Base-by-base conservation (phyloP, 2,113 vertebrate genomes). In the Cryptomyrus ogoouensis region DNA sequence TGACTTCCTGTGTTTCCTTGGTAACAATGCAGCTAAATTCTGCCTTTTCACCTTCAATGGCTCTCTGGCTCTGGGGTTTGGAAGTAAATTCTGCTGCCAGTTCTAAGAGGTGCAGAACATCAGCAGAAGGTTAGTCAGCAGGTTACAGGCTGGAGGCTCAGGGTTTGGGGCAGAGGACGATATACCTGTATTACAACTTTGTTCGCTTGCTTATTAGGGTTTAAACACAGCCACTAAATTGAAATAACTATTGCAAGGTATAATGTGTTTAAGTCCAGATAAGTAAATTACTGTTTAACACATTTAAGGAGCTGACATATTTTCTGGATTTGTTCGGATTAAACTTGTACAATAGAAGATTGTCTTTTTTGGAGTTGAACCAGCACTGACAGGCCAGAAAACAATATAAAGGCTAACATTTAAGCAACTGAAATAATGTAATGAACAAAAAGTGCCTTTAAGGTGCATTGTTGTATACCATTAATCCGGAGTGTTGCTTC, bases 1-100 rank as follows among this genome's bases (percentile, higher is more conserved):
- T 97, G 10, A 99, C 98, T 91, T 96, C 93, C 83, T 97, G 97
- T 58, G 95, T 96, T 44, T 99, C 98, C 91, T 99, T 99, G 87
- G 98, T 99, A 90, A 98, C 96, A 1, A 97, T 94, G 91, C 97
- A 98, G 87, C 93, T 92, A 95, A 98, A 98, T 93, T 97, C 96
- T 92, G 96, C 97, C 92, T 96, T 97, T 91, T 98, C 96, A 93
- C 96, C 97, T 93, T 98, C 97, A 90, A 98, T 94, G 12, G 97
- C 95, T 90, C 97, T 97, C 93, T 96, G 91, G 90, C 96, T 97
- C 93, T 97, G 96, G 87, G 97, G 97, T 92, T 94, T 96, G 87
- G 95, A 94, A 92, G 97, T 95, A 93, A 98, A 98, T 91, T 98
- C 97, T 90, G 97, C 97, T 85, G 97, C 96, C 93, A 97, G 95